A percentile compares a stretch with the other conserved stretches of the same genome.
Conservation (phyloP, 1,140 invertebrate species). For the Procambarus clarkii region DNA sequence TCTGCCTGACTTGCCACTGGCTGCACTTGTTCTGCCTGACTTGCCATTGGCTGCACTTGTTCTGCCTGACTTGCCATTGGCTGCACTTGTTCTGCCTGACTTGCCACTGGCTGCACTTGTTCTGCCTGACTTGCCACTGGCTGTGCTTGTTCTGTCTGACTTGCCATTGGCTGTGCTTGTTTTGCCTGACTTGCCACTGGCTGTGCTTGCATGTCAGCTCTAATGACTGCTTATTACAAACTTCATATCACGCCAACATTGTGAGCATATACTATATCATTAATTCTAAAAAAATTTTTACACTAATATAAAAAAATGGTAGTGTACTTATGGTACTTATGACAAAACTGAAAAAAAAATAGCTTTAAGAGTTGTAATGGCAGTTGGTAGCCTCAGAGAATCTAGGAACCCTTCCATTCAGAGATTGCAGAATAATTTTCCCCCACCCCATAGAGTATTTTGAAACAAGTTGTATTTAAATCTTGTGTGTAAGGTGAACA, state of each 20-base stretch:
- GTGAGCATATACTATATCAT: background rate
- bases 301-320: too few relatives aligned
- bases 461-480: background rate
- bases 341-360: too few relatives aligned
- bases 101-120: too few relatives aligned
- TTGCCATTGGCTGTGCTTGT: background rate
- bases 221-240: background rate
- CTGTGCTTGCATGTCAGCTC: background rate
- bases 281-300: slow-evolving; percentile 1
- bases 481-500: background rate
- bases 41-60: too few relatives aligned
- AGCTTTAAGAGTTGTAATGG: background rate
- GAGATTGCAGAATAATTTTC: background rate
- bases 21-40: too few relatives aligned
- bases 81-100: too few relatives aligned
- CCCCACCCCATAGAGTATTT: background rate
- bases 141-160: too few relatives aligned
- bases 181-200: background rate
- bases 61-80: too few relatives aligned
- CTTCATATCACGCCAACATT: background rate
- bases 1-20: too few relatives aligned
- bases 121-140: too few relatives aligned
- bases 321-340: too few relatives aligned
- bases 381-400: background rate
- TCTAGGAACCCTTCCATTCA: background rate